Percentiles rank a stretch among this genome's conserved stretches.
These are phyloP conservation scores for Bimastos eiseni DNA, from an alignment of 2,888 invertebrate species.

Conservation along the genomic window DNA sequence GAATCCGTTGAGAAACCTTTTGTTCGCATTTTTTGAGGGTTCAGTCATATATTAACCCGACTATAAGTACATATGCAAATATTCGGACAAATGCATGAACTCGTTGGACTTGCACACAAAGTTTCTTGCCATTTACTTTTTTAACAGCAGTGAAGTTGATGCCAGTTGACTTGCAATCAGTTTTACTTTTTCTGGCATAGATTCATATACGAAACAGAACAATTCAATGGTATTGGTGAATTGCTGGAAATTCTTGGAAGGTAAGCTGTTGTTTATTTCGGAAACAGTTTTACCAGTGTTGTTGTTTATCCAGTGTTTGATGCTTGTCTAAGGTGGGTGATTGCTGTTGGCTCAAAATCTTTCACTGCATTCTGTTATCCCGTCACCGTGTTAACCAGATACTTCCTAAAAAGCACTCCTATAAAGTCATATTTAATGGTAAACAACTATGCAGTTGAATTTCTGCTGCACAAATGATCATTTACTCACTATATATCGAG, in stretches of 20 bases:
- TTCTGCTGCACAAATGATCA: too few relatives aligned
- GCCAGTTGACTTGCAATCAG: neutral
- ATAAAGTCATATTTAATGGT: too few relatives aligned
- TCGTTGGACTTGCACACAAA: neutral
- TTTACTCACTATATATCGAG: too few relatives aligned
- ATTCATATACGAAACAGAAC: constrained; percentile 98
- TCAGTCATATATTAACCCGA: too few relatives aligned
- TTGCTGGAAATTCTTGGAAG: constrained; percentile 88
- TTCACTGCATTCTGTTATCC: too few relatives aligned
- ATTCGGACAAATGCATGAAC: too few relatives aligned
- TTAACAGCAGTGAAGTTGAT: neutral
- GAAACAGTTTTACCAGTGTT: neutral
- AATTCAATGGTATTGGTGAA: constrained; percentile 96
- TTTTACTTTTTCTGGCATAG: constrained; percentile 64
- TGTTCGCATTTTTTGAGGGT: too few relatives aligned
- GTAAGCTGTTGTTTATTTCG: constrained; percentile 31
- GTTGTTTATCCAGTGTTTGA: neutral
- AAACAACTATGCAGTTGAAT: too few relatives aligned
- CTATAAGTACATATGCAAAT: too few relatives aligned
- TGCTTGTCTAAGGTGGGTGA: neutral
- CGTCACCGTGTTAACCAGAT: too few relatives aligned
- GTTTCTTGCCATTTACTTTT: neutral
- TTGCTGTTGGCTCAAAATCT: neutral
- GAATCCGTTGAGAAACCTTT: too few relatives aligned
- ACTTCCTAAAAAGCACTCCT: too few relatives aligned